A percentile compares a stretch with the other conserved stretches of the same genome.
Evolutionary conservation across 2,888 invertebrate species (phyloP).

Genomic region (Sipunculus nudus): DNA sequence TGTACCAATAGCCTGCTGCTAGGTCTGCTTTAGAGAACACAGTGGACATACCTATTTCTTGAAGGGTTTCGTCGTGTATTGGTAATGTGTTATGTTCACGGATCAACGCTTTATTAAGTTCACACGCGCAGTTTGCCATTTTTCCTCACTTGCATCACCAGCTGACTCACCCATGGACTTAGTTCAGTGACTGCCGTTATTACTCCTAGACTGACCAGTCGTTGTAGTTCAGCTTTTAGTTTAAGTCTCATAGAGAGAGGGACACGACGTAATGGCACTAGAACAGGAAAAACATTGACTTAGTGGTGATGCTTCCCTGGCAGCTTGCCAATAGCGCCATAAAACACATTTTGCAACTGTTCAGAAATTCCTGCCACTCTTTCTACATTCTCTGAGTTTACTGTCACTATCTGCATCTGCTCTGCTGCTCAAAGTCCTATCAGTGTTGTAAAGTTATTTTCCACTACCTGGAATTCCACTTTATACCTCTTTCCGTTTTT

Average conservation of each 20-base stretch:
- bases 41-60: slow-evolving; percentile 23
- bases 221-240: slow-evolving; percentile 29
- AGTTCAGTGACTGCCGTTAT: slow-evolving; percentile 30
- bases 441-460: slow-evolving; percentile 15
- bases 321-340: neutral
- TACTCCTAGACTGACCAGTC: slow-evolving; percentile 16
- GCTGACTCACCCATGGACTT: slow-evolving; percentile 37
- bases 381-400: slow-evolving; percentile 18
- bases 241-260: slow-evolving; percentile 11
- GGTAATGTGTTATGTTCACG: slow-evolving; percentile 34
- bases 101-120: slow-evolving; percentile 34
- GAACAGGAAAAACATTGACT: slow-evolving; percentile 8
- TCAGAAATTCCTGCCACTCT: slow-evolving; percentile 1
- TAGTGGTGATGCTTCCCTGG: slow-evolving; percentile 6
- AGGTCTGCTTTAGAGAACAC: slow-evolving; percentile 36
- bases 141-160: slow-evolving; percentile 30
- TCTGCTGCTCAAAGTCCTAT: slow-evolving; percentile 3
- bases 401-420: slow-evolving; percentile 17
- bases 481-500: slow-evolving; percentile 18
- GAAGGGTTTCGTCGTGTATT: slow-evolving; percentile 35
- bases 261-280: slow-evolving; percentile 12
- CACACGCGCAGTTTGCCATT: slow-evolving; percentile 31
- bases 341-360: slow-evolving; percentile 11
- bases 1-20: slow-evolving; percentile 33
- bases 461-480: slow-evolving; percentile 19